Conservation (phyloP, 64 coral and sea anemone genomes). For the Pachyseris speciosa region DNA sequence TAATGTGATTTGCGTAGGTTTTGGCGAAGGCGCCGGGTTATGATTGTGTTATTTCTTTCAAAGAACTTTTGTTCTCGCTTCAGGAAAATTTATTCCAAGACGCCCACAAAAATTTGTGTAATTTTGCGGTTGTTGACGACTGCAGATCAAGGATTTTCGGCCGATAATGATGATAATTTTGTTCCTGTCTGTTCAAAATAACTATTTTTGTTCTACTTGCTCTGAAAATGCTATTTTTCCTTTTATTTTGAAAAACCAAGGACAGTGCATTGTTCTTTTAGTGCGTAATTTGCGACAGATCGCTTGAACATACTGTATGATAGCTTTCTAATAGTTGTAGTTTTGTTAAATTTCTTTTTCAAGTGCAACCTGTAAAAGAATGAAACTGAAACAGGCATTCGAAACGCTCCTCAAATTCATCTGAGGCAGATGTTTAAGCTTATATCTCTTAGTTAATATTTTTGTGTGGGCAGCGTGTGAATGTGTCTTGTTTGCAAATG, state of each 20-base stretch:
- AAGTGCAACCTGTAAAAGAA: neutral
- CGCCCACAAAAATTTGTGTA: constrained; percentile 43
- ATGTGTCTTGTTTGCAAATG: neutral
- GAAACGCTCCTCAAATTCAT: neutral
- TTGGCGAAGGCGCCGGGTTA: neutral
- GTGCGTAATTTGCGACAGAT: neutral
- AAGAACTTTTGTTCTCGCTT: constrained; percentile 36
- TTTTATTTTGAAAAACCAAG: neutral
- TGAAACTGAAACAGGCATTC: neutral
- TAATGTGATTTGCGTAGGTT: constrained; percentile 41
- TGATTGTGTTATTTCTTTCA: neutral
- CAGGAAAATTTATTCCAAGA: constrained; percentile 33
- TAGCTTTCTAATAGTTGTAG: neutral
- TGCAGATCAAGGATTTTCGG: neutral
- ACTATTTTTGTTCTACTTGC: neutral
- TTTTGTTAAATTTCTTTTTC: neutral
- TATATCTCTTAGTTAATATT: neutral
- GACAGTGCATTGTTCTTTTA: neutral
- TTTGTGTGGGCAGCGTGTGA: neutral
- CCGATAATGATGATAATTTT: too few species aligned
- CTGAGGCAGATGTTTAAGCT: too few species aligned
- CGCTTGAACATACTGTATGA: too few species aligned
- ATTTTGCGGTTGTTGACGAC: constrained; percentile 33
- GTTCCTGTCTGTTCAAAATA: neutral
- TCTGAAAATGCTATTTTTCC: neutral